Base-by-base conservation (phyloP, 1,140 invertebrate genomes). In the Bombus huntii region DNA sequence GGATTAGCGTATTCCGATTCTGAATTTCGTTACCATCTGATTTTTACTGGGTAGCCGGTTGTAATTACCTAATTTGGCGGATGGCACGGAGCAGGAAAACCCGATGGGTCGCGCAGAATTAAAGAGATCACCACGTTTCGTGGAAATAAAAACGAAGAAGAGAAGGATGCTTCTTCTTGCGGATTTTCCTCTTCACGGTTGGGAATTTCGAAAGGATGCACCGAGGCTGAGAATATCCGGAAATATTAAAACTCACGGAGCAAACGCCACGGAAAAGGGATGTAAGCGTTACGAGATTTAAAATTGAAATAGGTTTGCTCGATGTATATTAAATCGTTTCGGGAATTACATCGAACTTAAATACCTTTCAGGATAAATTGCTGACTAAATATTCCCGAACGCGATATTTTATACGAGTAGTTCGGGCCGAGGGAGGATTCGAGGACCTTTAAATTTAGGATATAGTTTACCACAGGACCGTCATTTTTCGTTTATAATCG, bases 31-130 rank as follows among this genome's bases (percentile, higher is more conserved):
- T 72, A 72, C 37, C 34, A 42, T 39, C 6, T n/a, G 76, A 65
- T 12, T 22, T 66, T 31, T 47, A 25, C 22, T 13, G 59, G 59
- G n/a, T 18, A 10, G 0, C 15, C 12, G 8, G 22, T 68, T 42
- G 80, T 39, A 62, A 74, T 81, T 73, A 72, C 70, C 68, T 39
- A 72, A 78, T 78, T 42, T 78, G 31, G 25, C 59, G 31, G 31
- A 68, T 10, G 39, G 25, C 22, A 42, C 25, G 47, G 34, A 31
- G 22, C n/a, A 22, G 34, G 37, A 1, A 25, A 39, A n/a, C 59
- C 31, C 44, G 73, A 74, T 39, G 57, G 53, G 28, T 68, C 25
- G 34, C 75, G 75, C 39, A 28, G 25, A 77, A 77, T 77, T 77
- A 62, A 77, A 77, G 53, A 25, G 34, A 62, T 62, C 65, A n/a